phyloP scores from a whole-genome alignment of 2,113 vertebrate species.

The Chlamydotis undulata region DNA sequence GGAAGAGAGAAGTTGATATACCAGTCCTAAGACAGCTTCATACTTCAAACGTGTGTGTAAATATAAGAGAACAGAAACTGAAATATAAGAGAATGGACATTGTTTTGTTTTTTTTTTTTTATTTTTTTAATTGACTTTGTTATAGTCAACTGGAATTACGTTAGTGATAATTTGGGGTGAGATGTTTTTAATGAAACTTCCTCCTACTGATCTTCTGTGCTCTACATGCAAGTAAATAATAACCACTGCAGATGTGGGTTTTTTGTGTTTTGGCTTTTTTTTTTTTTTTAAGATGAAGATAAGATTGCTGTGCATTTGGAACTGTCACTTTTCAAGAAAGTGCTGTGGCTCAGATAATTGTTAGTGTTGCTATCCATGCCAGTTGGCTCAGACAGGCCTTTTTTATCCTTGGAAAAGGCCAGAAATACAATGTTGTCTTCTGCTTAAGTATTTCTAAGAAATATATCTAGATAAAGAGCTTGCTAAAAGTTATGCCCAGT shows the following conservation, averaged over 20 bases:
- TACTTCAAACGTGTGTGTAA: neutral
- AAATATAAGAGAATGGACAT: neutral
- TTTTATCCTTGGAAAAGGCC: conserved; percentile 33
- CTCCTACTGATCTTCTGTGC: neutral
- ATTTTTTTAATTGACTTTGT: neutral
- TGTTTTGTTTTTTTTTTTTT: neutral
- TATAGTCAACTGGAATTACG: neutral
- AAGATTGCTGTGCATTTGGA: conserved; percentile 10
- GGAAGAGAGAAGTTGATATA: neutral
- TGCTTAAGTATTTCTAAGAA: conserved; percentile 40
- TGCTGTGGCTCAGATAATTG: neutral
- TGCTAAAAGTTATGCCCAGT: neutral
- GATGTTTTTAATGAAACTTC: neutral
- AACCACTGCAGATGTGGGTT: neutral
- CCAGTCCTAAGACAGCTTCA: neutral
- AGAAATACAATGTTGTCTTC: neutral
- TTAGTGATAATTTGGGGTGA: neutral
- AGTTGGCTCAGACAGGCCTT: conserved; percentile 2
- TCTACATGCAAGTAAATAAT: neutral
- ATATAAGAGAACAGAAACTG: neutral
- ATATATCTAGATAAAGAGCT: conserved; percentile 1
- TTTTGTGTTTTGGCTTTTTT: neutral
- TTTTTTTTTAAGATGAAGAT: neutral
- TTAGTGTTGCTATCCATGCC: neutral
- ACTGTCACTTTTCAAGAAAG: conserved; percentile 23